Evolutionary conservation across 2,797 vertebrate species (phyloP).

Genomic region (Macroramphosus scolopax): DNA sequence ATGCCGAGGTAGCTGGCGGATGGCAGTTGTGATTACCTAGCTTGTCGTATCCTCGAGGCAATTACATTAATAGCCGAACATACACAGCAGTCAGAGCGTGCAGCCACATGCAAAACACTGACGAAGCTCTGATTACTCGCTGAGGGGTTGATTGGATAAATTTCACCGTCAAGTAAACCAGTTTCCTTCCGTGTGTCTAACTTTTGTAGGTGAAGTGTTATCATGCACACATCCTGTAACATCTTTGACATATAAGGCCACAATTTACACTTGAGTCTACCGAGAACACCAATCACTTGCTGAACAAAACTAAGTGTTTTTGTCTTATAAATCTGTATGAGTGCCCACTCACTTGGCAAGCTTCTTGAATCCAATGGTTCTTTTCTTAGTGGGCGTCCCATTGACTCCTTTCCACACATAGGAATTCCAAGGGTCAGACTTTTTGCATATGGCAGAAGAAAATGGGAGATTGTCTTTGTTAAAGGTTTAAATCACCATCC

Average conservation of each 20-base stretch:
- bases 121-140: conserved; percentile 68
- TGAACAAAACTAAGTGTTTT: conserved; percentile 1
- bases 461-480: no score
- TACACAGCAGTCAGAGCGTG: conserved; percentile 12
- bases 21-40: conserved; percentile 67
- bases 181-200: conserved; percentile 37
- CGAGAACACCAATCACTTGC: background rate
- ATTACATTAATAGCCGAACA: conserved; percentile 69
- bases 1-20: conserved; percentile 41
- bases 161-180: conserved; percentile 49
- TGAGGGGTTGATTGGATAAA: conserved; percentile 67
- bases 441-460: conserved; percentile 45
- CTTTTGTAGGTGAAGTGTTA: conserved; percentile 41
- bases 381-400: conserved; percentile 94
- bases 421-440: conserved; percentile 93
- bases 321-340: background rate
- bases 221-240: conserved; percentile 14
- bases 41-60: conserved; percentile 67
- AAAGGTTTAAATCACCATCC: no score
- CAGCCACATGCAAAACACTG: conserved; percentile 36
- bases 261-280: conserved; percentile 4
- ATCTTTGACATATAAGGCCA: no score
- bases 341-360: conserved; percentile 89
- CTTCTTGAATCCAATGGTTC: conserved; percentile 98
- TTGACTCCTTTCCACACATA: conserved; percentile 96